These are phyloP conservation scores for Zaprionus taronus DNA, from an alignment of 1,140 invertebrate genomes.

Conservation along the genomic window DNA sequence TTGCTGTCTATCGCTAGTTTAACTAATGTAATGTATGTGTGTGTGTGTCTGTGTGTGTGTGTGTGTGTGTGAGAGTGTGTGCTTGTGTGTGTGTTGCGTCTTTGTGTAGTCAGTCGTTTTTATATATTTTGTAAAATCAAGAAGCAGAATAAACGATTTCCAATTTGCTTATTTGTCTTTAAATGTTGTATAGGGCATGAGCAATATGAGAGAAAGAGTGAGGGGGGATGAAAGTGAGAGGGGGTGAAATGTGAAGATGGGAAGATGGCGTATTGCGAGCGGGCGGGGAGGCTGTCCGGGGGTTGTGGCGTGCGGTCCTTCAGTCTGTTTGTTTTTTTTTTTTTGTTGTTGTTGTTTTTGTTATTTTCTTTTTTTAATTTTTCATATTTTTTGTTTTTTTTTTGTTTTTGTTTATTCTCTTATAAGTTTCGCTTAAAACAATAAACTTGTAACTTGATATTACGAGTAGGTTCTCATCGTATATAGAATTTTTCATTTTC, in stretches of 20 bases:
- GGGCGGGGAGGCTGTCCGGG: constrained; percentile 50
- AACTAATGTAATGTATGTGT: constrained; percentile 69
- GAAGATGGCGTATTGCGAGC: constrained; percentile 4
- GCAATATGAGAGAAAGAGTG: not conserved
- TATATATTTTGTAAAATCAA: constrained; percentile 40
- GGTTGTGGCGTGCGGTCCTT: constrained; percentile 65
- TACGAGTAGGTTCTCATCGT: constrained; percentile 37
- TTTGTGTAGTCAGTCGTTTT: constrained; percentile 74
- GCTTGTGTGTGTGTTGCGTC: constrained; percentile 54
- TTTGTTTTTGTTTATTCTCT: constrained; percentile 34
- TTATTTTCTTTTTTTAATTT: constrained; percentile 37
- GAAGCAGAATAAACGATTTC: constrained; percentile 50
- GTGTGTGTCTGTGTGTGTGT: constrained; percentile 40
- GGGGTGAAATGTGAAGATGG: not conserved
- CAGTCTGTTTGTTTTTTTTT: constrained; percentile 76
- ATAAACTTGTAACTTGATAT: constrained; percentile 59
- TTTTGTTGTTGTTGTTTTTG: constrained; percentile 40
- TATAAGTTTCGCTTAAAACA: constrained; percentile 55
- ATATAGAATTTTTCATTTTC: constrained; percentile 30
- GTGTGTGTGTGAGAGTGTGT: constrained; percentile 12
- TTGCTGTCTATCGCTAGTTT: constrained; percentile 59
- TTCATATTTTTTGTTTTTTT: constrained; percentile 47
- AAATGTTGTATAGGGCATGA: constrained; percentile 4
- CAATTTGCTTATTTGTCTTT: constrained; percentile 45
- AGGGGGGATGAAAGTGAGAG: not conserved